phyloP scores from a whole-genome alignment of 1,140 invertebrate genomes.

The Physella acuta region DNA sequence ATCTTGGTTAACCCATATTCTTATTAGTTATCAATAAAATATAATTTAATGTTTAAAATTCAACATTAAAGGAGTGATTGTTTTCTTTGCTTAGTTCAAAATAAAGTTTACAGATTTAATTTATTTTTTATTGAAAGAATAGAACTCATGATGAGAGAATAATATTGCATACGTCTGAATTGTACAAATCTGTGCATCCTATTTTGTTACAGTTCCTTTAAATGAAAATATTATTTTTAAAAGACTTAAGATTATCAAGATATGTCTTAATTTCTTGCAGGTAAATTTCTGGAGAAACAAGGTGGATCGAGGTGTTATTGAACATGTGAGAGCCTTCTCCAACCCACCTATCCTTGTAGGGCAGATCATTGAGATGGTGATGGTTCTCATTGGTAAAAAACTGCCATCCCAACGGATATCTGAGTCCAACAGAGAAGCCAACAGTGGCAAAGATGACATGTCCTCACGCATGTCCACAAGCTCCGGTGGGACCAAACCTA shows the following conservation, averaged over 20 bases:
- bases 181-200: too few relatives aligned
- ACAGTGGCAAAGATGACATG: slow-evolving; percentile 45
- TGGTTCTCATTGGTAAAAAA: slow-evolving; percentile 57
- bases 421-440: slow-evolving; percentile 35
- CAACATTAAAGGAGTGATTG: too few relatives aligned
- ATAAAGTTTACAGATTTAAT: too few relatives aligned
- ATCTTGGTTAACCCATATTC: too few relatives aligned
- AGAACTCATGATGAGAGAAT: too few relatives aligned
- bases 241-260: not conserved
- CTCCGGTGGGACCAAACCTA: slow-evolving; percentile 48
- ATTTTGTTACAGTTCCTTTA: not conserved
- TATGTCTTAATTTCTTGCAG: too few relatives aligned
- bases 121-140: too few relatives aligned
- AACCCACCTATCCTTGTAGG: slow-evolving; percentile 57
- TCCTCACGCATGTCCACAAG: slow-evolving; percentile 56
- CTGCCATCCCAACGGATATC: slow-evolving; percentile 50
- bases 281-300: slow-evolving; percentile 56
- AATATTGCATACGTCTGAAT: too few relatives aligned
- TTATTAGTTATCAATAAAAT: too few relatives aligned
- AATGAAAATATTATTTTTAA: not conserved
- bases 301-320: slow-evolving; percentile 57
- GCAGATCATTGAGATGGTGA: slow-evolving; percentile 61
- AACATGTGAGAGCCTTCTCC: slow-evolving; percentile 52
- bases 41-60: too few relatives aligned
- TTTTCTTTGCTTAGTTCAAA: too few relatives aligned